phyloP scores from a whole-genome alignment of 2,888 invertebrate species.

The Drosophila yooni region DNA sequence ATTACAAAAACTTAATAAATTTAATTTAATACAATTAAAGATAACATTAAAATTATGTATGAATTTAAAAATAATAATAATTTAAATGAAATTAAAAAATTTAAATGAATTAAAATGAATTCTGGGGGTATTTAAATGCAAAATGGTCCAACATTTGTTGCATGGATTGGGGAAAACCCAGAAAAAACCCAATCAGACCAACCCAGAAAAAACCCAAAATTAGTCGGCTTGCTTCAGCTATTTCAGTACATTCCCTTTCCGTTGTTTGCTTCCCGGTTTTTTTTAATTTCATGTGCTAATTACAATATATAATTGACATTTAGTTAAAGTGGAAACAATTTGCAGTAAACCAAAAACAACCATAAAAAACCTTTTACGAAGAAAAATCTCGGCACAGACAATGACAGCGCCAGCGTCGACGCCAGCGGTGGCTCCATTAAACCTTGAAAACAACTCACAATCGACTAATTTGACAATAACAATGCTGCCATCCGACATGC shows the following conservation, averaged over 20 bases:
- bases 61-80: too few species aligned
- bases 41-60: too few species aligned
- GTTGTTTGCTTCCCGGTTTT: background rate
- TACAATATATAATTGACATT: conserved; percentile 23
- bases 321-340: conserved; percentile 9
- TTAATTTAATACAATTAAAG: too few species aligned
- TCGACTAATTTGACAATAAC: conserved; percentile 60
- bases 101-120: too few species aligned
- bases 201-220: too few species aligned
- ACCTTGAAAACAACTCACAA: conserved; percentile 43
- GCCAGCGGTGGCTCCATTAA: conserved; percentile 32
- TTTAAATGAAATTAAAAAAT: too few species aligned
- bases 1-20: too few species aligned
- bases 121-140: too few species aligned
- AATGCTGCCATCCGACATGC: conserved; percentile 18
- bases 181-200: too few species aligned
- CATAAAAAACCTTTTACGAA: background rate
- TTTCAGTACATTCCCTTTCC: background rate
- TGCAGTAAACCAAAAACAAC: background rate
- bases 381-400: conserved; percentile 10
- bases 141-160: too few species aligned
- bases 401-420: conserved; percentile 6
- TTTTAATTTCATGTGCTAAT: conserved; percentile 18
- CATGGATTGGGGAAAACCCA: too few species aligned
- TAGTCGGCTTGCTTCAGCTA: background rate